These are phyloP conservation scores for Smutsia temminckii DNA, from an alignment of 2,797 vertebrate species.

Conservation along the genomic window DNA sequence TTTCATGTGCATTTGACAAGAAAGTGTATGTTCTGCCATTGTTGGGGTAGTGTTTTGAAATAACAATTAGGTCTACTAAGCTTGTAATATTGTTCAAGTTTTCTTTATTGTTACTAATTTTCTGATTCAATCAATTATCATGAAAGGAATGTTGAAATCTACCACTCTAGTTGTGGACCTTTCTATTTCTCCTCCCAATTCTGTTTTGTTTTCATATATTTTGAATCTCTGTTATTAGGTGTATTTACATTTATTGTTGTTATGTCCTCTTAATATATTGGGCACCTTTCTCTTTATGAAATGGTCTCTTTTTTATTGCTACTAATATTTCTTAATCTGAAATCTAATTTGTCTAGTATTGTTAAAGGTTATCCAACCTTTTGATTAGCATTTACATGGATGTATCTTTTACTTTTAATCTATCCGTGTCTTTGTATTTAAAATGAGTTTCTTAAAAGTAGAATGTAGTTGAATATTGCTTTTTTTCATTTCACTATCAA, in stretches of 20 bases:
- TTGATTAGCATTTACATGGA: background rate
- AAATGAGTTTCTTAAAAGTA: background rate
- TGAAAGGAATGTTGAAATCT: background rate
- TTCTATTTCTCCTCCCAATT: background rate
- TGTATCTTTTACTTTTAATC: background rate
- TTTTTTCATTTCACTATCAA: constrained; percentile 13
- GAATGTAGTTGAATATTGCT: background rate
- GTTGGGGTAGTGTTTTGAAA: background rate
- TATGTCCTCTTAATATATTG: background rate
- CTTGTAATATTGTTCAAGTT: background rate
- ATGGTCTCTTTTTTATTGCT: background rate
- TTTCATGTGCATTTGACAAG: background rate
- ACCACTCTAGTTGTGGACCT: background rate
- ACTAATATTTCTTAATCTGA: background rate
- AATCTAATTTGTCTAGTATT: background rate
- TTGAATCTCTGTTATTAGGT: background rate
- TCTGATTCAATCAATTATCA: background rate
- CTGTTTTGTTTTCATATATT: background rate
- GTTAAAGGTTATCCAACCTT: background rate
- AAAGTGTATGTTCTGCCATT: background rate
- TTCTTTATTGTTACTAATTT: background rate
- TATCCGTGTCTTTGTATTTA: background rate
- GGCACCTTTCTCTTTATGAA: background rate
- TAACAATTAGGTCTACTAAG: background rate
- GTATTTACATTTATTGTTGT: background rate